Evolutionary conservation across 2,113 vertebrate genomes (phyloP).

Genomic region (Seriola quinqueradiata): DNA sequence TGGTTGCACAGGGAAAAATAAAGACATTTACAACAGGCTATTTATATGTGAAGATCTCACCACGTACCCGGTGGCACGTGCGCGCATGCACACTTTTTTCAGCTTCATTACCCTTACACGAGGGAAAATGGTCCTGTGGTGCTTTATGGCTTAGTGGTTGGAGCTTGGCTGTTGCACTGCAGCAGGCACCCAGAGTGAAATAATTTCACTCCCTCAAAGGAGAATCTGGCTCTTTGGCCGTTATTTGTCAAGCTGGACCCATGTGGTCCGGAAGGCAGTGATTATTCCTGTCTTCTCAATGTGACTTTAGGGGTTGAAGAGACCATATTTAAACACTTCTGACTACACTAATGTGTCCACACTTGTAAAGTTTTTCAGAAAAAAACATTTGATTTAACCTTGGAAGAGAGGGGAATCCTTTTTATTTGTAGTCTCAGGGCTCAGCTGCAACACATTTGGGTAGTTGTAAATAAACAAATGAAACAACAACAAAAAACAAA

Average conservation of each 20-base stretch:
- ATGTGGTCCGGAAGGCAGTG: background rate
- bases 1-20: constrained; percentile 43
- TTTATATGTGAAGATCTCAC: constrained; percentile 46
- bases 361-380: background rate
- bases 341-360: background rate
- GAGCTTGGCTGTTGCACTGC: constrained; percentile 30
- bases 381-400: background rate
- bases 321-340: constrained; percentile 5
- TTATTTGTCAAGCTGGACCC: constrained; percentile 33
- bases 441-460: background rate
- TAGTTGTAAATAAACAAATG: background rate
- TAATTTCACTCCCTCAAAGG: constrained; percentile 38
- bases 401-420: background rate
- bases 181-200: constrained; percentile 28
- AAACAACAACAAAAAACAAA: too few relatives aligned
- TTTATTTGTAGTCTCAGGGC: background rate
- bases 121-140: constrained; percentile 65
- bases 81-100: constrained; percentile 16
- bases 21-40: constrained; percentile 59
- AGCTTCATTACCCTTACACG: constrained; percentile 73
- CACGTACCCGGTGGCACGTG: constrained; percentile 27
- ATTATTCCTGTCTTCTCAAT: background rate
- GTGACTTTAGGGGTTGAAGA: background rate
- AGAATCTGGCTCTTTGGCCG: constrained; percentile 18
- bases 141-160: constrained; percentile 43